phyloP scores from a whole-genome alignment of 2,888 invertebrate genomes.

The Stictocephala bisonia region DNA sequence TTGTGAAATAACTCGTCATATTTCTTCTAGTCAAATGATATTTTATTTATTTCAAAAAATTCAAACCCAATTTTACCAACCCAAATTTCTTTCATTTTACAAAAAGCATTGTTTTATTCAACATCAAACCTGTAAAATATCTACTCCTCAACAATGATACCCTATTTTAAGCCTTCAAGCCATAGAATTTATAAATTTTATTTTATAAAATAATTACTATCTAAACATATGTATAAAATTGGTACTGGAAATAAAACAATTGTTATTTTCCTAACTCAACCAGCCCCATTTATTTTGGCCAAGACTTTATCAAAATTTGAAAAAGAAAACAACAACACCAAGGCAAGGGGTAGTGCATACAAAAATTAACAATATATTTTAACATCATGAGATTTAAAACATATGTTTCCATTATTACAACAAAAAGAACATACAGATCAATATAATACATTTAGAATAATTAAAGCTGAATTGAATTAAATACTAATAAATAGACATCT shows the following conservation, averaged over 20 bases:
- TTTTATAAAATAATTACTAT: too few species aligned
- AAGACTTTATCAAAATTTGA: constrained; percentile 50
- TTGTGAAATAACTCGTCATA: too few species aligned
- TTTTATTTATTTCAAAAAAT: too few species aligned
- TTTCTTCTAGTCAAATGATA: too few species aligned
- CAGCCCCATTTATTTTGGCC: constrained; percentile 52
- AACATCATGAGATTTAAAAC: constrained; percentile 47
- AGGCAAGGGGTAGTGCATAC: constrained; percentile 53
- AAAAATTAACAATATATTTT: constrained; percentile 53
- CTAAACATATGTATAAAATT: background rate
- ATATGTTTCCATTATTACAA: constrained; percentile 42
- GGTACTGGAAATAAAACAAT: background rate
- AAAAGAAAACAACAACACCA: constrained; percentile 51
- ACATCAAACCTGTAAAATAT: too few species aligned
- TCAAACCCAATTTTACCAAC: too few species aligned
- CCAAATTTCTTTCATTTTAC: too few species aligned
- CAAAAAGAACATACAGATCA: constrained; percentile 28
- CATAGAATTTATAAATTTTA: too few species aligned
- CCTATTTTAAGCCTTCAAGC: too few species aligned
- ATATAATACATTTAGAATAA: constrained; percentile 39
- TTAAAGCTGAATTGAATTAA: constrained; percentile 47
- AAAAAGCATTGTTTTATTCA: too few species aligned
- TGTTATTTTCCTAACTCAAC: constrained; percentile 36
- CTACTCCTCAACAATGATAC: too few species aligned
- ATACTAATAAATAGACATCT: constrained; percentile 43